A percentile compares a stretch with the other conserved stretches of the same genome.
Evolutionary conservation across 2,888 invertebrate genomes (phyloP).

Genomic region (Emmelina monodactyla): DNA sequence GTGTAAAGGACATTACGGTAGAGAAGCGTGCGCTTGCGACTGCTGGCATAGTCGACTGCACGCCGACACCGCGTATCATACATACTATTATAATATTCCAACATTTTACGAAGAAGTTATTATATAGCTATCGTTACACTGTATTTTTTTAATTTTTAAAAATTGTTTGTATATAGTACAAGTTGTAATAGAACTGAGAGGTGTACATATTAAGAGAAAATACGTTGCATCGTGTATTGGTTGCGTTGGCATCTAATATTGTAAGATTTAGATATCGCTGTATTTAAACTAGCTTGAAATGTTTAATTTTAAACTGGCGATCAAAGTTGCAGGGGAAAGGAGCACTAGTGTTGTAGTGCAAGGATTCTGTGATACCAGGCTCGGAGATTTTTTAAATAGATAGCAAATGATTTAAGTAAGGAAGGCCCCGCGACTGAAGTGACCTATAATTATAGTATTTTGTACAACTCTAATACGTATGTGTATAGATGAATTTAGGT

Average conservation of each 20-base stretch:
- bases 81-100: constrained; percentile 55
- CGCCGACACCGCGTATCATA: constrained; percentile 40
- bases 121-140: constrained; percentile 56
- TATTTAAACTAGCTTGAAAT: constrained; percentile 50
- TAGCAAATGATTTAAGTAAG: constrained; percentile 5
- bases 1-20: constrained; percentile 1
- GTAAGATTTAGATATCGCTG: constrained; percentile 35
- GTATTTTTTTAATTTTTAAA: constrained; percentile 53
- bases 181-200: constrained; percentile 54
- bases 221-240: no score
- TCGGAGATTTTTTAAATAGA: neutral
- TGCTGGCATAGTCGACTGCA: constrained; percentile 34
- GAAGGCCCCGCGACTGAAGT: constrained; percentile 29
- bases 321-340: constrained; percentile 45
- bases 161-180: constrained; percentile 66
- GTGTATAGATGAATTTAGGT: constrained; percentile 55
- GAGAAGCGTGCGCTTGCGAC: constrained; percentile 3
- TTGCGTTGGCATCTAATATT: constrained; percentile 15
- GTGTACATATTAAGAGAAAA: constrained; percentile 56
- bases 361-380: constrained; percentile 23
- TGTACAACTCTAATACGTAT: constrained; percentile 53
- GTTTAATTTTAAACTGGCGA: constrained; percentile 43
- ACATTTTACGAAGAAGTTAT: constrained; percentile 53
- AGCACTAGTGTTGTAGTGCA: constrained; percentile 17
- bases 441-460: constrained; percentile 47